phyloP scores from a whole-genome alignment of 2,113 vertebrate genomes.

The Misgurnus mizolepis region DNA sequence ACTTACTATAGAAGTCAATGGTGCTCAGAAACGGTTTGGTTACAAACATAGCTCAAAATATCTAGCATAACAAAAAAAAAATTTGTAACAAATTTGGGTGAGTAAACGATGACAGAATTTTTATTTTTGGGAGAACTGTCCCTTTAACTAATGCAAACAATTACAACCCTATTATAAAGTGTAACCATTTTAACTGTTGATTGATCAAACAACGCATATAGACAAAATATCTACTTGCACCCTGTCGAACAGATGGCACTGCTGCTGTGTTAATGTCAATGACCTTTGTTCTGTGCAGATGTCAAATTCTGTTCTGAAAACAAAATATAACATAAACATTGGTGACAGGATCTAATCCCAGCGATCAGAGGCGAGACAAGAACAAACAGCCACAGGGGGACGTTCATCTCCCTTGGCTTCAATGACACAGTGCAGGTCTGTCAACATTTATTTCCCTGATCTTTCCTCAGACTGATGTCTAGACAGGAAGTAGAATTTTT shows the following conservation, averaged over 20 bases:
- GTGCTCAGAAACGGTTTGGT: no score
- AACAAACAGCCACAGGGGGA: slow-evolving; percentile 36
- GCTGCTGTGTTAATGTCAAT: slow-evolving; percentile 3
- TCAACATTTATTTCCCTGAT: slow-evolving; percentile 18
- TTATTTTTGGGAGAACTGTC: no score
- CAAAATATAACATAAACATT: slow-evolving; percentile 1
- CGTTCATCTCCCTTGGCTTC: background rate
- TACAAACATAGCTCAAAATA: no score
- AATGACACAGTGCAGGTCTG: background rate
- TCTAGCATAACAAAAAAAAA: no score
- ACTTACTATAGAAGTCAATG: no score
- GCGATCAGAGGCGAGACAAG: slow-evolving; percentile 26
- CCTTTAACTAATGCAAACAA: no score
- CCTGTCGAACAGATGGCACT: background rate
- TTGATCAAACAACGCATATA: slow-evolving; percentile 11
- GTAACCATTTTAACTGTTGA: background rate
- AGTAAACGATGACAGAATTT: no score
- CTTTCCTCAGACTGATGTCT: slow-evolving; percentile 16
- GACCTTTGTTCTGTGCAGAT: background rate
- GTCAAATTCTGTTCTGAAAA: slow-evolving; percentile 1
- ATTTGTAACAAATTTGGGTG: no score
- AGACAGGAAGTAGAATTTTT: slow-evolving; percentile 6
- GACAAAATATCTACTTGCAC: background rate
- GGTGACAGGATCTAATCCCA: slow-evolving; percentile 18
- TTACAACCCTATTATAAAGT: no score